Evolutionary conservation across 2,113 vertebrate species (phyloP), one percentile per base, ranked within the genome.

Genomic region (Hippopotamus amphibius): DNA sequence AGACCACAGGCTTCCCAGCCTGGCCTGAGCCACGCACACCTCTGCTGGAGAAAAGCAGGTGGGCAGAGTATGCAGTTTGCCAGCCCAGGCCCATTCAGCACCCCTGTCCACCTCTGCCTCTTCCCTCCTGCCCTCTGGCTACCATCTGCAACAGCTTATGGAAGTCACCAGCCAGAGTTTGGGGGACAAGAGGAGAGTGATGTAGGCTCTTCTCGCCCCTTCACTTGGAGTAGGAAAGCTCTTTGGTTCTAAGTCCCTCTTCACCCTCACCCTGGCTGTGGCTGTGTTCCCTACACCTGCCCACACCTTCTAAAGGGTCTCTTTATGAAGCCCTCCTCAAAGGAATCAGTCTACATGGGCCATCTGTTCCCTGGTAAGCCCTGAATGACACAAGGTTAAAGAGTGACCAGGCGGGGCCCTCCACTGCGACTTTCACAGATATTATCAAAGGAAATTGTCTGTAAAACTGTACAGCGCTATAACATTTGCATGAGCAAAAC

Each of bases 401-500:
- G 50, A 93, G 33, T 69, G 55, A 74, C 81, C 74, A 74, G 68
- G 85, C 33, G 16, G 48, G 63, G 26, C 55, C 48, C 30, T 50
- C 55, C 72, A n/a, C 48, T 21, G 63, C 24, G 30, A n/a, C 30
- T 87, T 87, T 83, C 68, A 48, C 26, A 77, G 50, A 79, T 22
- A 71, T 71, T 37, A 79, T 50, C 82, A 76, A 92, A 95, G 82
- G 57, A 80, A 95, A 92, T n/a, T 19, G 5, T 28, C 76, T 95
- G 83, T 81, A 93, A 97, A 97, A 96, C 90, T 93, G 90, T 90
- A 89, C 95, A 84, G 88, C 4, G 0, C n/a, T 43, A 0, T 48
- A 87, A 79, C 17, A 80, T 87, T 92, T 95, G 83, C 80, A 69
- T 7, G 22, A 94, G 94, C n/a, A 92, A 90, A 96, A 96, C 24